Evolutionary conservation across 2,113 vertebrate species (phyloP).

Genomic region (Rhabdomys dilectus): DNA sequence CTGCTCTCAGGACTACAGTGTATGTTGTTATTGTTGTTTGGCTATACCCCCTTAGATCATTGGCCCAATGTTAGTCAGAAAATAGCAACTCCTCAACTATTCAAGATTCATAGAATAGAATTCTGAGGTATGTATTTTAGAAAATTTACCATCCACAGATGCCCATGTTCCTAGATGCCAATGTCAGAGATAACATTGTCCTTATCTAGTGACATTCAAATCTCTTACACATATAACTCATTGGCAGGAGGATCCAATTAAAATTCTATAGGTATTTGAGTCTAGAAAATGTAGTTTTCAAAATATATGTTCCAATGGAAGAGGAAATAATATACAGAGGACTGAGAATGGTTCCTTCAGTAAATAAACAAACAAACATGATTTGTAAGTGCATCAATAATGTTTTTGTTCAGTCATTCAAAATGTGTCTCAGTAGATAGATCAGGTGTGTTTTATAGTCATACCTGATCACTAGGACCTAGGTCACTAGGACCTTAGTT

Average conservation of each 20-base stretch:
- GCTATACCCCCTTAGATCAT: background rate
- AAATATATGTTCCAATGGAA: background rate
- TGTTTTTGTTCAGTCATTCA: background rate
- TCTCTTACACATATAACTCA: conserved; percentile 24
- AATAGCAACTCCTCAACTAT: background rate
- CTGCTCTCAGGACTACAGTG: background rate
- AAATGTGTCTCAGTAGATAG: conserved; percentile 23
- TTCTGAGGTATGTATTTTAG: conserved; percentile 12
- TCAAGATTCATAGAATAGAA: conserved; percentile 20
- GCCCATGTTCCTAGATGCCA: background rate
- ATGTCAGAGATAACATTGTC: conserved; percentile 48
- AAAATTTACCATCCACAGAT: conserved; percentile 35
- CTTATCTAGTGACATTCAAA: background rate
- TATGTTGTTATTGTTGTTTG: conserved; percentile 41
- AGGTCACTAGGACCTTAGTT: background rate
- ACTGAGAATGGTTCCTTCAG: background rate
- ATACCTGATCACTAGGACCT: background rate
- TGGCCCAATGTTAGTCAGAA: conserved; percentile 22
- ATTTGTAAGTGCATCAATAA: background rate
- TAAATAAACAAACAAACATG: conserved; percentile 9
- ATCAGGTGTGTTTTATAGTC: too few relatives aligned
- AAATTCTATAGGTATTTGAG: background rate
- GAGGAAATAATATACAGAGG: background rate
- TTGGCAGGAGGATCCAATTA: background rate
- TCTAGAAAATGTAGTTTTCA: conserved; percentile 14